Conservation (phyloP, 2,113 vertebrate species). For the Falco punctatus region DNA sequence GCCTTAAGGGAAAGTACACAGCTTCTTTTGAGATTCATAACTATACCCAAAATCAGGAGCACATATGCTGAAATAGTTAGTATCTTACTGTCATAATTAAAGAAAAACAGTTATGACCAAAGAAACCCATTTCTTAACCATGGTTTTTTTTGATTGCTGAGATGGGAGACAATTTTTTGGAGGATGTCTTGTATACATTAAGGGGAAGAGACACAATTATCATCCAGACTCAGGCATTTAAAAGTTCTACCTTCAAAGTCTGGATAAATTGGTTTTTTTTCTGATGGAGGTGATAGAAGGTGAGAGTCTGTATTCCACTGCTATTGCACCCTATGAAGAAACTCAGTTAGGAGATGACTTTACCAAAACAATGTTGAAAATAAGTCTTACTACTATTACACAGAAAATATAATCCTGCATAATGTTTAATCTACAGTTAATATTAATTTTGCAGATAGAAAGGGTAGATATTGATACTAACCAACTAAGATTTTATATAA, state of each 20-base stretch:
- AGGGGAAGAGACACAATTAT: background rate
- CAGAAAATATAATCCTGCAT: background rate
- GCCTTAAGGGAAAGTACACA: background rate
- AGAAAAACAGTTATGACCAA: background rate
- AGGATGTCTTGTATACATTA: background rate
- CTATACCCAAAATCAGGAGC: background rate
- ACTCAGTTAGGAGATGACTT: background rate
- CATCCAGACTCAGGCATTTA: background rate
- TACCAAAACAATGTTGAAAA: background rate
- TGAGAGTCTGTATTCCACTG: background rate
- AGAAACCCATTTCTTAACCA: rapidly evolving
- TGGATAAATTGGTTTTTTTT: background rate
- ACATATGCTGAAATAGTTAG: background rate
- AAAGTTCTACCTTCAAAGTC: background rate
- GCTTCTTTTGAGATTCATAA: background rate
- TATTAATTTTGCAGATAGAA: background rate
- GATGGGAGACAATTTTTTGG: background rate
- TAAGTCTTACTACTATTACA: background rate
- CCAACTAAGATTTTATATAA: background rate
- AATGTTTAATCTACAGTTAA: background rate
- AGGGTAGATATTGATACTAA: background rate
- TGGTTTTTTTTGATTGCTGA: background rate
- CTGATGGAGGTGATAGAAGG: background rate
- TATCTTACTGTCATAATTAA: background rate
- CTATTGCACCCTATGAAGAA: background rate